Percentiles rank a stretch among this genome's conserved stretches.
Evolutionary conservation across 2,888 invertebrate species (phyloP).

Genomic region (Tetranychus piercei): DNA sequence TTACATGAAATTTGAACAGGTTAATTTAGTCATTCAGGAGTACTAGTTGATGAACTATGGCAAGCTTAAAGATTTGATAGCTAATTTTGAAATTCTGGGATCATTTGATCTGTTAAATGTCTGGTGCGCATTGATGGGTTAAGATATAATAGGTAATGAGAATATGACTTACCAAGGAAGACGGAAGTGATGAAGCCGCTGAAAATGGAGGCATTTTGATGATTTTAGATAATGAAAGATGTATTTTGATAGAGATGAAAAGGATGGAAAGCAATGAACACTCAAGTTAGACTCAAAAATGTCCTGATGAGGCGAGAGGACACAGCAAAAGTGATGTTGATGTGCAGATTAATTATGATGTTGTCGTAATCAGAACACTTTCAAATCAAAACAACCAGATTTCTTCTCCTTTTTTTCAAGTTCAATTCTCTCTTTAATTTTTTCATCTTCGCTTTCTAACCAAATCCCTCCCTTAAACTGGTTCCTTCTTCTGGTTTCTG

Average conservation of each 20-base stretch:
- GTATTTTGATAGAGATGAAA: background rate
- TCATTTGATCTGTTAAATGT: too few species aligned
- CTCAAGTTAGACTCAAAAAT: too few species aligned
- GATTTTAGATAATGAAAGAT: background rate
- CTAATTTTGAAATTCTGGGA: too few species aligned
- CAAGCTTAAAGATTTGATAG: too few species aligned
- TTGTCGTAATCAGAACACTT: background rate
- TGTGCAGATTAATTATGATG: background rate
- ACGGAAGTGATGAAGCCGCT: background rate
- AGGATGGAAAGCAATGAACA: too few species aligned
- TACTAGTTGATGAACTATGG: too few species aligned
- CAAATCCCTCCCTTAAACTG: constrained; percentile 4
- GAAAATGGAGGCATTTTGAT: background rate
- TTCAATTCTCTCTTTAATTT: constrained; percentile 4
- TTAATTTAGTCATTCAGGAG: too few species aligned
- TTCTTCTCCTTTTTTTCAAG: background rate
- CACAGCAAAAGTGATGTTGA: background rate
- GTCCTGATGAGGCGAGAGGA: too few species aligned
- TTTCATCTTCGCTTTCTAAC: background rate
- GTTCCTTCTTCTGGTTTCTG: background rate
- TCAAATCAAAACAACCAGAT: background rate
- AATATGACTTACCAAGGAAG: background rate
- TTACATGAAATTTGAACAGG: too few species aligned
- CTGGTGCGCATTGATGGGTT: too few species aligned
- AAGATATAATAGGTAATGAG: too few species aligned